Evolutionary conservation across 2,888 invertebrate species (phyloP).

Genomic region (Heliothis peltigera): DNA sequence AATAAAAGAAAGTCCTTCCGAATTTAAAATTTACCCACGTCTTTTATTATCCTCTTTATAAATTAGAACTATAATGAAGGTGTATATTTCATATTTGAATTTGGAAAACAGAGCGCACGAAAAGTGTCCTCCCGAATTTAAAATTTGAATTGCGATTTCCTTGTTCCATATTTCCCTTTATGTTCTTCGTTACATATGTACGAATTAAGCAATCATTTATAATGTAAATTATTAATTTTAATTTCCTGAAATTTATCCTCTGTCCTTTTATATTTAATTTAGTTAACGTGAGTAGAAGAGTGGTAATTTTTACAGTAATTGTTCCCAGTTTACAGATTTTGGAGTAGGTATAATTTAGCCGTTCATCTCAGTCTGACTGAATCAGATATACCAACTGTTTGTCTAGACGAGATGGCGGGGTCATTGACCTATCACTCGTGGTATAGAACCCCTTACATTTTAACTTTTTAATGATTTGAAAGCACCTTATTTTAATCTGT

Average conservation of each 20-base stretch:
- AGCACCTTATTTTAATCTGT: too few species aligned
- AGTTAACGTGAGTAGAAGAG: not conserved
- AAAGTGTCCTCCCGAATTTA: not conserved
- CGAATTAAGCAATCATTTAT: not conserved
- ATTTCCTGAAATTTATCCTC: not conserved
- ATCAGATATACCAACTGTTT: conserved; percentile 22
- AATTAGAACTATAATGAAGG: not conserved
- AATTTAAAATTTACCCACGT: conserved; percentile 7
- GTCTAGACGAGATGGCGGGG: conserved; percentile 38
- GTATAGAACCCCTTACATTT: conserved; percentile 6
- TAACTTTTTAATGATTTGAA: not conserved
- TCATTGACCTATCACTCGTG: conserved; percentile 12
- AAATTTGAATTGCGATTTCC: not conserved
- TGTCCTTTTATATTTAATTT: not conserved
- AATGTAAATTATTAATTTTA: not conserved
- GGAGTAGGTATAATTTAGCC: not conserved
- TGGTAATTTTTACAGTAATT: too few species aligned
- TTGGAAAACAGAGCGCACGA: too few species aligned
- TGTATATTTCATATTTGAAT: too few species aligned
- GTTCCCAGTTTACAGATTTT: not conserved
- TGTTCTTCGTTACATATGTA: not conserved
- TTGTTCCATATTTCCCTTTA: not conserved
- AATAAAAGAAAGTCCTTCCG: too few species aligned
- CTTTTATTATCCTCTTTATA: not conserved
- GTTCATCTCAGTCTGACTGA: not conserved